Evolutionary conservation across 2,113 vertebrate species (phyloP).

Genomic region (Pipra filicauda): DNA sequence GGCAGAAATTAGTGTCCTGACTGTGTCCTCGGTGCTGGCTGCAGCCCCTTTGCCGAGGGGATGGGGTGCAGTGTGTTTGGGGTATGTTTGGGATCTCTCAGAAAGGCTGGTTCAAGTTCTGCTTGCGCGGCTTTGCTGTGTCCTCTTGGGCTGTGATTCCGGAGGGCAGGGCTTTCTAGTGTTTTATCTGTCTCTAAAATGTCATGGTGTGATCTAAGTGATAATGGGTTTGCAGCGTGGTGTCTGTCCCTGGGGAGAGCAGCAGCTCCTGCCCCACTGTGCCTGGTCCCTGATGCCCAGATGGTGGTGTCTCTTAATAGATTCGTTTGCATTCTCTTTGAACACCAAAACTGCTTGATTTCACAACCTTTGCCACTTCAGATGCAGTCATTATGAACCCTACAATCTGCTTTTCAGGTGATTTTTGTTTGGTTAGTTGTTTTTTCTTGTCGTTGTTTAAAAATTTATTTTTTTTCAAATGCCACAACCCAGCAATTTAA

Average conservation of each 20-base stretch:
- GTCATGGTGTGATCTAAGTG: neutral
- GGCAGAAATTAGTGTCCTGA: neutral
- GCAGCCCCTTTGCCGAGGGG: neutral
- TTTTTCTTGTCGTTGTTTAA: neutral
- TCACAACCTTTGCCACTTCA: neutral
- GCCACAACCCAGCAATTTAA: neutral
- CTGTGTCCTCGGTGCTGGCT: neutral
- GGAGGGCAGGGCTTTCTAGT: neutral
- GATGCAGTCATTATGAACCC: neutral
- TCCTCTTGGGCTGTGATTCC: neutral
- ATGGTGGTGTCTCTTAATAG: neutral
- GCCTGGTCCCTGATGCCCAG: neutral
- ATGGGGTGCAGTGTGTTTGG: rapidly evolving
- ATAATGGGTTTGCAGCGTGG: neutral
- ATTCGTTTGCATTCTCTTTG: neutral
- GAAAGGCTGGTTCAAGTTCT: neutral
- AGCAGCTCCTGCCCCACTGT: neutral
- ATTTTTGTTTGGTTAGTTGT: too few species aligned
- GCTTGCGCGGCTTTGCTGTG: neutral
- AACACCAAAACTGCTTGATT: neutral
- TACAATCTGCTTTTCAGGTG: neutral
- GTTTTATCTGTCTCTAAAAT: neutral
- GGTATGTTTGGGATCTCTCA: neutral
- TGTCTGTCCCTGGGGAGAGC: neutral
- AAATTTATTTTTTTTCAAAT: neutral